These are phyloP conservation scores for Champsocephalus esox DNA, from an alignment of 2,797 vertebrate species.

Conservation along the genomic window DNA sequence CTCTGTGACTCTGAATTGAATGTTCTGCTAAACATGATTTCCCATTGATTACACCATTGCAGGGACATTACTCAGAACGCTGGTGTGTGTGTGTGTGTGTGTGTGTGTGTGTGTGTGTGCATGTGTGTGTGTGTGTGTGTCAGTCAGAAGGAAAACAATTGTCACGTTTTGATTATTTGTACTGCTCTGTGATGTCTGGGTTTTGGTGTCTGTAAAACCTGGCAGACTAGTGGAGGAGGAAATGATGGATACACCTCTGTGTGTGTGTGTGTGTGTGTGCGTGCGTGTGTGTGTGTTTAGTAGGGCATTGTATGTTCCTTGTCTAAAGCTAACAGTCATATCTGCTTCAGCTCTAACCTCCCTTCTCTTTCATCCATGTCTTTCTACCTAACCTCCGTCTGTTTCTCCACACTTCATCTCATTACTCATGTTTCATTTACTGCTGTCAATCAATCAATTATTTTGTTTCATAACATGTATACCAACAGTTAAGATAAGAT, in stretches of 20 bases:
- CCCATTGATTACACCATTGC: not conserved
- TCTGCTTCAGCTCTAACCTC: not conserved
- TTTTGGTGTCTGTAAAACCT: constrained; percentile 18
- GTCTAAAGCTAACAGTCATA: too few relatives aligned
- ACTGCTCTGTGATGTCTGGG: constrained; percentile 23
- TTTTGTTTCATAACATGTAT: not conserved
- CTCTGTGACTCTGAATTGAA: constrained; percentile 9
- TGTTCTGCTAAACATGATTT: constrained; percentile 25
- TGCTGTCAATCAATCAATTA: not conserved
- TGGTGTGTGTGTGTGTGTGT: constrained; percentile 19
- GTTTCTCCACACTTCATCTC: not conserved
- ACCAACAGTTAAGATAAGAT: not conserved
- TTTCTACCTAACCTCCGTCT: not conserved
- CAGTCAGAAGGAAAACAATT: constrained; percentile 5
- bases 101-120: not conserved
- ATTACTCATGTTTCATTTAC: not conserved
- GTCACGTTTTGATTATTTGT: not conserved
- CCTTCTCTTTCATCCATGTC: not conserved
- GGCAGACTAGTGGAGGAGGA: constrained; percentile 37
- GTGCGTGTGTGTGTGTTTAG: not conserved
- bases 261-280: constrained; percentile 5
- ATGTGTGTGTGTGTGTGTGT: constrained; percentile 8
- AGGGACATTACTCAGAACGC: too few relatives aligned
- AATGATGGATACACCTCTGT: constrained; percentile 23
- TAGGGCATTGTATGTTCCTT: too few relatives aligned